Conservation (phyloP, 2,888 invertebrate species). For the Heliconius ismenius region DNA sequence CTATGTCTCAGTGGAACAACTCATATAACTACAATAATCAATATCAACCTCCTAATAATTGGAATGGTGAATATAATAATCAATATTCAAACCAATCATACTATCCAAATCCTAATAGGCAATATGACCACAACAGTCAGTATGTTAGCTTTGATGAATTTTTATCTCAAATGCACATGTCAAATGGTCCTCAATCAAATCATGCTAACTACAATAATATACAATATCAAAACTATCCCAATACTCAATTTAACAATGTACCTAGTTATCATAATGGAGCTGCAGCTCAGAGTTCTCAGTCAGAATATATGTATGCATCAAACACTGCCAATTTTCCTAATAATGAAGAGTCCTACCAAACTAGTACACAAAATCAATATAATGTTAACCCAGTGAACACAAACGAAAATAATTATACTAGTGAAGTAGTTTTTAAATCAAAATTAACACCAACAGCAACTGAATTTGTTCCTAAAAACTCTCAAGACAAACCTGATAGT, state of each 20-base stretch:
- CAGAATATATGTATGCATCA: slow-evolving; percentile 57
- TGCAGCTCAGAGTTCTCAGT: slow-evolving; percentile 58
- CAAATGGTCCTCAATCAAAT: slow-evolving; percentile 52
- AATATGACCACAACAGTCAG: slow-evolving; percentile 61
- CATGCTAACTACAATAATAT: slow-evolving; percentile 57
- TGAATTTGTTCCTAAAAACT: slow-evolving; percentile 81
- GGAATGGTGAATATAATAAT: slow-evolving; percentile 65
- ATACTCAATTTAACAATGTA: slow-evolving; percentile 55
- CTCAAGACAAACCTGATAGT: slow-evolving; percentile 54
- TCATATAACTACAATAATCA: slow-evolving; percentile 71
- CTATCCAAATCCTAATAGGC: slow-evolving; percentile 57
- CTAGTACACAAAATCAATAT: slow-evolving; percentile 55
- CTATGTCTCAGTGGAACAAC: slow-evolving; percentile 78
- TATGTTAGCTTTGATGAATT: slow-evolving; percentile 77
- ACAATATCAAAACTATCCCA: slow-evolving; percentile 65
- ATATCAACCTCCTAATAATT: slow-evolving; percentile 60
- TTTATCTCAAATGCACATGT: slow-evolving; percentile 52
- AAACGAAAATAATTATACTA: slow-evolving; percentile 55
- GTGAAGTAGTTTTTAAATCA: slow-evolving; percentile 71
- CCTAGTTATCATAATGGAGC: slow-evolving; percentile 62
- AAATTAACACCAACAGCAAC: slow-evolving; percentile 81
- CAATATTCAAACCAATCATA: slow-evolving; percentile 67
- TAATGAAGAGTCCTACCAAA: slow-evolving; percentile 55
- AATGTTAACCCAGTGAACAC: slow-evolving; percentile 45
- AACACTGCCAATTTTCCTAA: slow-evolving; percentile 52